phyloP scores from a whole-genome alignment of 2,797 vertebrate genomes.

The Spinus olivaceus region DNA sequence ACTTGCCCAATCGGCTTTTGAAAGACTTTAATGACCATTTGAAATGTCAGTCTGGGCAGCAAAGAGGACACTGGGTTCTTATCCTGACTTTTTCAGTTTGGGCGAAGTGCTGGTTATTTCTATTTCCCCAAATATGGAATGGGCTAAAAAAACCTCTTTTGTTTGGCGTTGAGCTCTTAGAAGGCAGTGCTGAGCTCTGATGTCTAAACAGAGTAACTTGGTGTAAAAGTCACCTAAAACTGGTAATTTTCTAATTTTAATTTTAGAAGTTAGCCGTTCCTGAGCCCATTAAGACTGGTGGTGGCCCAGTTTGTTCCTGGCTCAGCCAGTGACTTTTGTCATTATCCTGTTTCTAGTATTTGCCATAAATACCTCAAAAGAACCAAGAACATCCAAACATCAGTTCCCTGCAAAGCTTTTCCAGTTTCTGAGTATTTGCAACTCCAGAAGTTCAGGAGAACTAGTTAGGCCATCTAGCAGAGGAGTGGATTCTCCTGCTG shows the following conservation, averaged over 20 bases:
- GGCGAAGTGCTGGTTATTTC: neutral
- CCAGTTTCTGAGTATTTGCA: neutral
- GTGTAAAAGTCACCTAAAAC: neutral
- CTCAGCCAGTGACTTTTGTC: neutral
- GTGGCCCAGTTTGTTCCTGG: neutral
- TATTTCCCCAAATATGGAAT: neutral
- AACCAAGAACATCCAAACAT: neutral
- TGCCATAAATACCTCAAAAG: neutral
- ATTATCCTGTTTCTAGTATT: neutral
- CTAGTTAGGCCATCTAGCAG: neutral
- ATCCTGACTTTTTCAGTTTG: neutral
- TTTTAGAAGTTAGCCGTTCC: neutral
- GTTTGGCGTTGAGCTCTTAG: neutral
- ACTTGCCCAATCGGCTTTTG: neutral
- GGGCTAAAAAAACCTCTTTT: neutral
- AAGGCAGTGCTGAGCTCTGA: neutral
- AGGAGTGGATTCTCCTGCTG: neutral
- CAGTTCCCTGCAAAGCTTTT: neutral
- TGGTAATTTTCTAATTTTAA: neutral
- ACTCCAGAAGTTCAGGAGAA: neutral
- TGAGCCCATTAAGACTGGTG: neutral
- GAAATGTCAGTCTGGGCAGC: neutral
- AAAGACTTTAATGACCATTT: rapidly evolving
- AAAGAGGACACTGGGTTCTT: neutral
- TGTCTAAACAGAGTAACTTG: neutral